Evolutionary conservation across 2,113 vertebrate species (phyloP), one percentile per base, ranked within the genome.

Genomic region (Tragelaphus scriptus): DNA sequence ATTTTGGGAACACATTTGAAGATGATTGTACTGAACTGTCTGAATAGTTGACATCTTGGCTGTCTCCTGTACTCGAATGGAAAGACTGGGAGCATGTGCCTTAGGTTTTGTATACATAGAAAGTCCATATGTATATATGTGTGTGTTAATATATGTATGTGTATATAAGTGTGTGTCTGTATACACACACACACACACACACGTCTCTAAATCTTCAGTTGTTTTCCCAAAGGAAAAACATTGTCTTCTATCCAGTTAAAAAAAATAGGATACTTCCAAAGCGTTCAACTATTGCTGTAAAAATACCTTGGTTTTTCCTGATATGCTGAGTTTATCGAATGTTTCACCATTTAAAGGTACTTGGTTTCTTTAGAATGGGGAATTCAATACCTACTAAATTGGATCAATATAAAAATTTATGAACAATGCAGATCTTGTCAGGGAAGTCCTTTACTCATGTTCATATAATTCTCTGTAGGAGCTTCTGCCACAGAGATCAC

Each of bases 371-470:
- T 30, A 9, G 95, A 95, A 94, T 71, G 63, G 61, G 44, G 28
- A 97, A 94, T 96, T 97, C 17, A 5, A 4, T 94, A 85, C 13
- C 55, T 96, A 32, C 89, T 98, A 16, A 97, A 58, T 23, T 96
- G 81, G 81, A 98, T 98, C 85, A 55, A 7, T 94, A 47, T 86
- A 91, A 95, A 93, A 92, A 86, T 95, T 95, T 95, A 77, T 95
- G 49, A 97, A 90, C 71, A 95, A 1, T 80, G 40, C 40, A 94
- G 77, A 0, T 51, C 96, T 98, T 98, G 58, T 97, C 58, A 88
- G 0, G 68, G 36, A 96, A 49, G 85, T 93, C 15, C 86, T 96
- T 96, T 92, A 40, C 88, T 82, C 86, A 1, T 93, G 10, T 88
- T 96, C 81, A 30, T 55, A 2, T 84, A 85, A 71, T 68, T 98